Percentiles rank a stretch among this genome's conserved stretches.
Evolutionary conservation across 2,888 invertebrate species (phyloP).

Genomic region (Parnassius glacialis): DNA sequence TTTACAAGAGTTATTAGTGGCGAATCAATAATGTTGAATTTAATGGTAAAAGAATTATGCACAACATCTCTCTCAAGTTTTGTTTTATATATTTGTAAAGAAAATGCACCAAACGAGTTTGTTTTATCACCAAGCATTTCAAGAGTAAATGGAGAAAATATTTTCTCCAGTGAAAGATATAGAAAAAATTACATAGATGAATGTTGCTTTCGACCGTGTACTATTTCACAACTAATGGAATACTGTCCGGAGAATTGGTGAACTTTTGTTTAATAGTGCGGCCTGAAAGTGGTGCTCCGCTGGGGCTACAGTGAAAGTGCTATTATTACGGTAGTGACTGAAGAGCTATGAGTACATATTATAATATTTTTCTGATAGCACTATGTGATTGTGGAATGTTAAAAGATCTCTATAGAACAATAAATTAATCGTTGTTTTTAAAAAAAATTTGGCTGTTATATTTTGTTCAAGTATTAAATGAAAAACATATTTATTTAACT

Average conservation of each 20-base stretch:
- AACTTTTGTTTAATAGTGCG: conserved; percentile 30
- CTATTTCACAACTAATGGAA: conserved; percentile 56
- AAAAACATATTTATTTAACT: too few species aligned
- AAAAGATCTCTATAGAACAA: too few species aligned
- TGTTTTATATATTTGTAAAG: conserved; percentile 55
- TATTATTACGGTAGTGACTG: neutral
- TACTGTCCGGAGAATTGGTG: conserved; percentile 70
- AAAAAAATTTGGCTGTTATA: too few species aligned
- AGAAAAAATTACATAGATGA: conserved; percentile 57
- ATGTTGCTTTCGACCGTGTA: conserved; percentile 60
- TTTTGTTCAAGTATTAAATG: too few species aligned
- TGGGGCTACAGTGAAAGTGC: conserved; percentile 6
- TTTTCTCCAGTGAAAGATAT: conserved; percentile 45
- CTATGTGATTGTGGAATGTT: too few species aligned
- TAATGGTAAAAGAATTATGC: conserved; percentile 51
- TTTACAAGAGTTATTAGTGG: conserved; percentile 43
- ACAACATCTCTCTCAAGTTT: conserved; percentile 49
- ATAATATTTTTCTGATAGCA: too few species aligned
- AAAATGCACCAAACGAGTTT: conserved; percentile 41
- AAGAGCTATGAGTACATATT: too few species aligned
- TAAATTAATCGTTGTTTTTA: too few species aligned
- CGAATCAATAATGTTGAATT: conserved; percentile 48
- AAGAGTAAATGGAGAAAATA: conserved; percentile 46
- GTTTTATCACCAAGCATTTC: conserved; percentile 43
- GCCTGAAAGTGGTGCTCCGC: conserved; percentile 9